Base-by-base conservation (phyloP, 1,140 invertebrate species). In the Catajapyx aquilonaris region DNA sequence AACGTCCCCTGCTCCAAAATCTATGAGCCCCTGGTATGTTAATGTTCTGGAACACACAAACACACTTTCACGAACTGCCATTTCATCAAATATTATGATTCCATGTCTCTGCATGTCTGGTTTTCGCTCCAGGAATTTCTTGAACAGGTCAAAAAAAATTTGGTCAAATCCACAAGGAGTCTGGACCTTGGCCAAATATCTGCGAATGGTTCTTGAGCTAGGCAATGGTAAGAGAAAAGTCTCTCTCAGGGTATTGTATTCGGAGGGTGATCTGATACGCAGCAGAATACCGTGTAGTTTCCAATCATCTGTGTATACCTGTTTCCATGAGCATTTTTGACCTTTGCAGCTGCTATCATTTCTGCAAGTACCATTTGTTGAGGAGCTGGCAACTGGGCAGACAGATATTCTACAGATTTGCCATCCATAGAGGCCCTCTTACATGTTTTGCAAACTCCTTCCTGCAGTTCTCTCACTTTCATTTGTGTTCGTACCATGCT, bases 291-390 rank as follows among this genome's bases (percentile, higher is more conserved):
- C 40, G 9, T 46, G 20, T 13, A 46, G 33, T 18, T 43, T 38
- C 43, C 45, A 48, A 30, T 46, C 37, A 42, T 48, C 45, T 7
- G 33, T 35, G 31, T n/a, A n/a, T 46, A 48, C 28, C 41, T 31
- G 20, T 31, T 28, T 13, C 40, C 38, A 35, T 43, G 34, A 4
- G n/a, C 31, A 28, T 18, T 39, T 39, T 45, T 45, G 16, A 16
- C 19, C 23, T 43, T 31, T 2, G 41, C 23, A 2, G 40, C 40
- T 5, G 41, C 37, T 22, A 41, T 17, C 18, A 44, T 44, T 20
- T 44, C 23, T 11, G 25, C 17, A 1, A 44, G n/a, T 0, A 35
- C 36, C 9, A 28, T 13, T 13, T 30, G 9, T 38, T 35, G 17
- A 34, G 41, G n/a, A n/a, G n/a, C n/a, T n/a, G n/a, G n/a, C n/a